These are phyloP conservation scores for Nomada fucata DNA, from an alignment of 2,888 invertebrate genomes.

Conservation along the genomic window DNA sequence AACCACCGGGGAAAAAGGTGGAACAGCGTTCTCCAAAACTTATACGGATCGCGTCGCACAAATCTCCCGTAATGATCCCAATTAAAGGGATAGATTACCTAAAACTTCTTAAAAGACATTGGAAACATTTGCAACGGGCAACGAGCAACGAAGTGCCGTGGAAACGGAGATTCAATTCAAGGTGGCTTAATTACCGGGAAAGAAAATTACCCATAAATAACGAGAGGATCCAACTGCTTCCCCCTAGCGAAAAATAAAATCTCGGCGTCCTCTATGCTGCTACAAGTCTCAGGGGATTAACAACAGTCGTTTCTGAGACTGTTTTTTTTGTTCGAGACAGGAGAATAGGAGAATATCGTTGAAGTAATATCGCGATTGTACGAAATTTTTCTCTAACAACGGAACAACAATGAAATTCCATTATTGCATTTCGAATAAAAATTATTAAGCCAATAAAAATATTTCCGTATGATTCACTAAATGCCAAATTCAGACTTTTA, in stretches of 20 bases:
- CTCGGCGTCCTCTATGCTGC: neutral
- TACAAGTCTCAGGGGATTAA: neutral
- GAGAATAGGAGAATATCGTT: neutral
- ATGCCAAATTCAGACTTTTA: too few relatives aligned
- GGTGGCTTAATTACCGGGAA: constrained; percentile 36
- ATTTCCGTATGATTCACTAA: too few relatives aligned
- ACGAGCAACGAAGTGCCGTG: constrained; percentile 1
- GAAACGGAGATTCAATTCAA: constrained; percentile 40
- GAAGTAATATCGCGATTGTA: neutral
- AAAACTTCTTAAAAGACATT: neutral
- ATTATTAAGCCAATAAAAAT: too few relatives aligned
- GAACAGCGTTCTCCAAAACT: neutral
- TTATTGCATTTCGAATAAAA: too few relatives aligned
- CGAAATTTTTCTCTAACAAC: neutral
- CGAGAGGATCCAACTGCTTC: neutral
- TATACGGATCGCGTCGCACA: neutral
- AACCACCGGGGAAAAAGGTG: too few relatives aligned
- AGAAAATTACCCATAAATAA: constrained; percentile 39
- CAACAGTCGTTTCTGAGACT: too few relatives aligned
- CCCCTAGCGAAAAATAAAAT: neutral
- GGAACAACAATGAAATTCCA: neutral
- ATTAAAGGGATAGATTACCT: constrained; percentile 3
- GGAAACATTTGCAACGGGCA: neutral
- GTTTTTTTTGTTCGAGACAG: too few relatives aligned
- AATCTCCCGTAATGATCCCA: constrained; percentile 9